A percentile compares a stretch with the other conserved stretches of the same genome.
Conservation (phyloP, 1,140 invertebrate genomes). For the Periplaneta americana region DNA sequence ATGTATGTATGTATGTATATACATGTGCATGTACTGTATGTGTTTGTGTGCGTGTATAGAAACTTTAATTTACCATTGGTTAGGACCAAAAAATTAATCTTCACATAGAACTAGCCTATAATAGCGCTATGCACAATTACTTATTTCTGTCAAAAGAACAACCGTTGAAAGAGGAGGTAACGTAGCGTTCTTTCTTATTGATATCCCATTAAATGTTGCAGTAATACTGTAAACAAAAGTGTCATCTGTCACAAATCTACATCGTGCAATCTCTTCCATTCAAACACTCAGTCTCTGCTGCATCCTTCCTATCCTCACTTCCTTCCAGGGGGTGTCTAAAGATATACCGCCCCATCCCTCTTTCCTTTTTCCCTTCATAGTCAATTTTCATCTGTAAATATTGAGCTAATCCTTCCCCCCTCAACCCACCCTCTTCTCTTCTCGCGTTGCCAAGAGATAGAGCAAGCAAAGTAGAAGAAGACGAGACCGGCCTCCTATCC, state of each 20-base stretch:
- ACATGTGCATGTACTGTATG: too few relatives aligned
- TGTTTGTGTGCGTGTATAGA: too few relatives aligned
- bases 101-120: too few relatives aligned
- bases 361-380: conserved; percentile 14
- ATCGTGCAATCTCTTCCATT: not conserved
- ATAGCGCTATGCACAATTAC: too few relatives aligned
- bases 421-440: not conserved
- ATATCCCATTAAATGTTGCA: not conserved
- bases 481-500: not conserved
- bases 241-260: not conserved
- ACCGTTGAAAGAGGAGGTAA: too few relatives aligned
- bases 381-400: conserved; percentile 19
- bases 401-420: conserved; percentile 10
- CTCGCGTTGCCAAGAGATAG: not conserved
- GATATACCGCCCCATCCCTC: not conserved
- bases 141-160: too few relatives aligned
- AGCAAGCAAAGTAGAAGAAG: not conserved
- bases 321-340: not conserved
- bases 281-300: not conserved
- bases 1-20: too few relatives aligned
- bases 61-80: too few relatives aligned
- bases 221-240: not conserved
- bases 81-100: too few relatives aligned
- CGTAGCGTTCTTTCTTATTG: not conserved
- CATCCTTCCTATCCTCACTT: not conserved